Evolutionary conservation across 2,888 invertebrate genomes (phyloP).

Genomic region (Cistogaster globosa): DNA sequence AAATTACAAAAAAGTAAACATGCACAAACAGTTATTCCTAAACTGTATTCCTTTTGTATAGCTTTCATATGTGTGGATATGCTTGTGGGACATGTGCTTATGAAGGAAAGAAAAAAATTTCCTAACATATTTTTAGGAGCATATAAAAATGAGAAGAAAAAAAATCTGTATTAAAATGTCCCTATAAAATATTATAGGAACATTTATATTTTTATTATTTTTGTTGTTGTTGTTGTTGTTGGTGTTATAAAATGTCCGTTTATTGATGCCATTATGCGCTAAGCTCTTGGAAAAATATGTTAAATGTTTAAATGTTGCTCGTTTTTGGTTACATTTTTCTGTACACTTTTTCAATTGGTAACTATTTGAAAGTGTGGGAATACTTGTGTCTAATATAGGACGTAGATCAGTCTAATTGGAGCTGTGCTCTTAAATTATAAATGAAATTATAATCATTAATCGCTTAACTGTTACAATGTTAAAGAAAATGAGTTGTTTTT

Average conservation of each 20-base stretch:
- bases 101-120: too few species aligned
- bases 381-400: neutral
- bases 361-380: neutral
- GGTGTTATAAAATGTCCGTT: constrained; percentile 45
- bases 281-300: constrained; percentile 64
- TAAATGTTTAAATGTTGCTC: constrained; percentile 14
- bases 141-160: constrained; percentile 44
- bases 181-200: constrained; percentile 63
- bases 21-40: neutral
- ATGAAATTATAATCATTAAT: too few species aligned
- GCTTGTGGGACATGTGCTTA: constrained; percentile 1
- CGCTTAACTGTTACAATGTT: too few species aligned
- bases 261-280: constrained; percentile 40
- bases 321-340: neutral
- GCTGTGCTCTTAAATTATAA: too few species aligned
- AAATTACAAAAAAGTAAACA: constrained; percentile 29
- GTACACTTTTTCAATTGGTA: neutral
- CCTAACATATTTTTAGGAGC: constrained; percentile 42
- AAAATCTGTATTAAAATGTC: constrained; percentile 57
- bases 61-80: neutral
- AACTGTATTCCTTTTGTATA: neutral
- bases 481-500: too few species aligned
- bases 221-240: constrained; percentile 3
- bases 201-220: constrained; percentile 21
- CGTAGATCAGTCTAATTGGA: neutral